These are phyloP conservation scores for Atopsyche davidsoni DNA, from an alignment of 1,140 invertebrate species.

Conservation along the genomic window DNA sequence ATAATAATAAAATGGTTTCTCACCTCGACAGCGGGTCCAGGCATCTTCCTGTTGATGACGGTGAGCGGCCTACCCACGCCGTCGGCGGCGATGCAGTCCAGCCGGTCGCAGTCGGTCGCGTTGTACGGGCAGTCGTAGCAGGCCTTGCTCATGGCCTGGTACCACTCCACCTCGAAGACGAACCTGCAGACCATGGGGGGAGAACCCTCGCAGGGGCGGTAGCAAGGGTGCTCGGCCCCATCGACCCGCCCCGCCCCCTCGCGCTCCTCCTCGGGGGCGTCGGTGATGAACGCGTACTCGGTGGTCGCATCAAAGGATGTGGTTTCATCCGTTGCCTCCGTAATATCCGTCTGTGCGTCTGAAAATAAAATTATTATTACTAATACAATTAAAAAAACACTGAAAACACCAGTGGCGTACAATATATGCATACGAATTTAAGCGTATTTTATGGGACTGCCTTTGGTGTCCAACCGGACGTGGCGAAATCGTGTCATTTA, in stretches of 20 bases:
- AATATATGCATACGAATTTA: no score
- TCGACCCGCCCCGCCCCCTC: slow-evolving; percentile 19
- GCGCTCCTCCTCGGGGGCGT: no score
- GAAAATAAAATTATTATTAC: no score
- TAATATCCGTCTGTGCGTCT: no score
- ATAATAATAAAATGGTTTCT: slow-evolving; percentile 21
- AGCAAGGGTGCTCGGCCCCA: slow-evolving; percentile 43
- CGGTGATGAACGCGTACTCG: no score
- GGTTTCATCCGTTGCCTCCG: no score
- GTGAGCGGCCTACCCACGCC: slow-evolving; percentile 67
- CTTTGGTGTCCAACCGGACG: no score
- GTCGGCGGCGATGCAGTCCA: slow-evolving; percentile 77
- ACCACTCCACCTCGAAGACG: slow-evolving; percentile 68
- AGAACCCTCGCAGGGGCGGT: slow-evolving; percentile 44
- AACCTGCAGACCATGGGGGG: slow-evolving; percentile 63
- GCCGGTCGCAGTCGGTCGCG: slow-evolving; percentile 64
- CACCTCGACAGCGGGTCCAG: slow-evolving; percentile 79
- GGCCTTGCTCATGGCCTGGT: slow-evolving; percentile 79
- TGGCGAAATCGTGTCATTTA: no score
- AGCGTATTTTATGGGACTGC: no score
- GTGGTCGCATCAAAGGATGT: no score
- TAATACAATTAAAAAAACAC: no score
- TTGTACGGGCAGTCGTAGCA: slow-evolving; percentile 79
- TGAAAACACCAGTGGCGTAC: no score
- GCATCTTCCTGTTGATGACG: slow-evolving; percentile 79